These are phyloP conservation scores for Drosophila dives DNA, from an alignment of 2,888 invertebrate species.

Conservation along the genomic window DNA sequence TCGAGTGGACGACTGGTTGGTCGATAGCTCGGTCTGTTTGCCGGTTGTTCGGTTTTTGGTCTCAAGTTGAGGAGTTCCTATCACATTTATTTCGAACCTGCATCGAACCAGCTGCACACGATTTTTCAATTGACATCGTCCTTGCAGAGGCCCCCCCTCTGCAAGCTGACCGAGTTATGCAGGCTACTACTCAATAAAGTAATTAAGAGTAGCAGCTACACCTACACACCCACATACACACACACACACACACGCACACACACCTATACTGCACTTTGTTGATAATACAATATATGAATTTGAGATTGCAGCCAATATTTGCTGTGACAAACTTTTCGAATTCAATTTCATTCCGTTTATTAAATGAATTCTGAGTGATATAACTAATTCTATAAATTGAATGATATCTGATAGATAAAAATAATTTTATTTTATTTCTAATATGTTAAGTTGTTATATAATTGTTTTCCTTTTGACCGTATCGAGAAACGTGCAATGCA, in stretches of 20 bases:
- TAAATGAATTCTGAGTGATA: not conserved
- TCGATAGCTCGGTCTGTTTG: not conserved
- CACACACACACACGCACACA: not conserved
- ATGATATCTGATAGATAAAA: constrained; percentile 3
- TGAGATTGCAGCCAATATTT: constrained; percentile 43
- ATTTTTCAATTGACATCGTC: constrained; percentile 43
- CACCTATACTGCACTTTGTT: not conserved
- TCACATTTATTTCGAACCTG: constrained; percentile 45
- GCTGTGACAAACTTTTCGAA: constrained; percentile 15
- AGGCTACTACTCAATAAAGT: constrained; percentile 53
- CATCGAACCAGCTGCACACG: constrained; percentile 31
- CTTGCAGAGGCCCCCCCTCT: constrained; percentile 22
- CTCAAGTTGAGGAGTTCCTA: constrained; percentile 45
- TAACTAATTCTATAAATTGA: constrained; percentile 32
- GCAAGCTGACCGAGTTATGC: constrained; percentile 19
- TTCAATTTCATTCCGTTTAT: constrained; percentile 6
- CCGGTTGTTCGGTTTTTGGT: constrained; percentile 6
- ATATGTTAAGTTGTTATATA: not conserved
- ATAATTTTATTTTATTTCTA: not conserved
- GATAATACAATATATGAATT: constrained; percentile 12
- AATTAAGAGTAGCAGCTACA: constrained; percentile 47
- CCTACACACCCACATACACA: constrained; percentile 10
- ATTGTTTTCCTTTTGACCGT: not conserved
- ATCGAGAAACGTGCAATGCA: not conserved
- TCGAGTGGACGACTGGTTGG: constrained; percentile 1